Evolutionary conservation across 1,140 invertebrate species (phyloP), one percentile per base, ranked within the genome.

Genomic region (Macrobrachium nipponense): DNA sequence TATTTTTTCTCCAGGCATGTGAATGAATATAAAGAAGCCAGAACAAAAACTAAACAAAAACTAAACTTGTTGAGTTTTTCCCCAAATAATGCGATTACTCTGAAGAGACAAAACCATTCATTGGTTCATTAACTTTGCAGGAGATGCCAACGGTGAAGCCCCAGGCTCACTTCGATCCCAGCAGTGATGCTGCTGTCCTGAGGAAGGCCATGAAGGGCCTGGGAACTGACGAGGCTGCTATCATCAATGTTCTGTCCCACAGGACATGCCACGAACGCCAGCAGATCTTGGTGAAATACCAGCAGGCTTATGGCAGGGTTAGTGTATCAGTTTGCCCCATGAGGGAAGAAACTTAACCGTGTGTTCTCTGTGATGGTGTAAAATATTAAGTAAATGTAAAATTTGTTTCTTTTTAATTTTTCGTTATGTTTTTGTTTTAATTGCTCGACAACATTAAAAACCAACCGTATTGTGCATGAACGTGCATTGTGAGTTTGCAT

Each of bases 161-260:
- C 60, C 94, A 95, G 60, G 95, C 96, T 78, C 94, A 95, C 59
- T 98, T 98, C 92, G 95, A 98, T 91, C 94, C 97, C 15, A 95
- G 95, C 77, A 93, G 94, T 83, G 98, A 99, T 93, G 98, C 97
- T 2, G 95, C 95, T 83, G 94, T 95, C 77, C 92, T 99, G 23
- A 94, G 96, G 87, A 97, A 97, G 90, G 97, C 98, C 4, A 98
- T 99, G 97, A 97, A 98, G 91, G 97, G 97, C 78, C 95, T 96
- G 88, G 96, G 97, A 58, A 97, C 97, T 4, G 96, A 98, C 91
- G 97, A 98, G 91, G 95, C 96, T 90, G 94, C 96, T 70, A 96
- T 99, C 89, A 98, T 98, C 89, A 95, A 97, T 90, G 94, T 98
- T 4, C 92, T 99, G 10, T 96, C 96, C 70, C 95, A 95, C 90